phyloP scores from a whole-genome alignment of 35 echinoderm and acorn worm genomes.

The Anneissia japonica region DNA sequence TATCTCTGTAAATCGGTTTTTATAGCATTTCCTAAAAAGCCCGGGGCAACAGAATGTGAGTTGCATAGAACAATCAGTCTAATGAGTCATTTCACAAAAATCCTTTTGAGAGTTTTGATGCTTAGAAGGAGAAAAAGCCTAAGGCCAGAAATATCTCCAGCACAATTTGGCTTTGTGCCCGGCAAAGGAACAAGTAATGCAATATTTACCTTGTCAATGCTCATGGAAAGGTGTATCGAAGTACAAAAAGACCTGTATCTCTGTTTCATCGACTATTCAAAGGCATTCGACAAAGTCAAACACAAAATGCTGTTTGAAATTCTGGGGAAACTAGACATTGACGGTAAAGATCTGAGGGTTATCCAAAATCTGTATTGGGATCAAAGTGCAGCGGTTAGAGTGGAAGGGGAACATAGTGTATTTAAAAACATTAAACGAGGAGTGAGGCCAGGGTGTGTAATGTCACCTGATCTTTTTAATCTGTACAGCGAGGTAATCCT shows the following conservation, averaged over 20 bases:
- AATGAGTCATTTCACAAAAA: no score
- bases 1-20: no score
- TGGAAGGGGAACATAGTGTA: neutral
- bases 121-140: no score
- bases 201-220: neutral
- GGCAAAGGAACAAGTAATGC: neutral
- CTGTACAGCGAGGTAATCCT: constrained; percentile 3
- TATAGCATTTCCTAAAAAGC: neutral
- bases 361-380: neutral
- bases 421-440: neutral
- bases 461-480: constrained; percentile 4
- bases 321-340: neutral
- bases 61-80: neutral
- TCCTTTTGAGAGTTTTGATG: no score
- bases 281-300: neutral
- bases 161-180: neutral
- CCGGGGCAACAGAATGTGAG: neutral
- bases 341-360: neutral
- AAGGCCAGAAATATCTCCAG: no score
- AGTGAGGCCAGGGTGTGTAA: constrained; percentile 13
- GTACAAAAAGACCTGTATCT: neutral
- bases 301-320: neutral
- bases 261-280: neutral
- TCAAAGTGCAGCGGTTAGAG: neutral
- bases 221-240: neutral